Evolutionary conservation across 1,140 invertebrate species (phyloP).

Genomic region (Bombus terrestris): DNA sequence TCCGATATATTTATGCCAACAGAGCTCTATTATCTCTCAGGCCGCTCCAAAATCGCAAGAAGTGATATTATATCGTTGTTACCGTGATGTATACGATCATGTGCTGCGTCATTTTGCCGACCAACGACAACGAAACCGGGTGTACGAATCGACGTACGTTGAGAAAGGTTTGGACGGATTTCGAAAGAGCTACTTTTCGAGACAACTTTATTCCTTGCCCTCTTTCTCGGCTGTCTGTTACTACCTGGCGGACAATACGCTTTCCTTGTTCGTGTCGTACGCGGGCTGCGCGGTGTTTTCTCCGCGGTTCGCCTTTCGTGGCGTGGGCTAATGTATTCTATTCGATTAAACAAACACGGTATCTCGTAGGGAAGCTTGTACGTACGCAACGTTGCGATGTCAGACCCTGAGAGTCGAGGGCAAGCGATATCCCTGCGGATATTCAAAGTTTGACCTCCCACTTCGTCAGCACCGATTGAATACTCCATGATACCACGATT

Average conservation of each 20-base stretch:
- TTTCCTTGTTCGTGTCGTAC: conserved; percentile 50
- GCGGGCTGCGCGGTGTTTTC: conserved; percentile 46
- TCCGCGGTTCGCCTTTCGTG: conserved; percentile 52
- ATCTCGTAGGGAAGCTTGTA: conserved; percentile 62
- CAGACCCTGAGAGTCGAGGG: conserved; percentile 24
- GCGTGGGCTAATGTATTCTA: conserved; percentile 74
- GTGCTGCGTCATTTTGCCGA: conserved; percentile 11
- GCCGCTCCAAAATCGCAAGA: background rate
- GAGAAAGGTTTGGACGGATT: conserved; percentile 16
- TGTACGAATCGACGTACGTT: conserved; percentile 33
- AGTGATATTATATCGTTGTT: background rate
- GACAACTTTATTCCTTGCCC: conserved; percentile 31
- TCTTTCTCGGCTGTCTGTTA: conserved; percentile 35
- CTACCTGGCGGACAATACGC: conserved; percentile 42
- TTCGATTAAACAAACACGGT: conserved; percentile 73
- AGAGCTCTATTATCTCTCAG: background rate
- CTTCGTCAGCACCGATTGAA: conserved; percentile 52
- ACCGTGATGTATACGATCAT: no score
- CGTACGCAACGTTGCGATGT: conserved; percentile 50
- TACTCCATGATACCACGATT: conserved; percentile 36
- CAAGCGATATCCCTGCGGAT: conserved; percentile 42
- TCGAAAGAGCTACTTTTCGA: conserved; percentile 48
- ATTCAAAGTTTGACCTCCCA: conserved; percentile 60
- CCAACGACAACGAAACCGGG: conserved; percentile 16
- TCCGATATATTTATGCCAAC: background rate